Percentiles rank a stretch among this genome's conserved stretches.
These are phyloP conservation scores for Actenoides lindsayi DNA, from an alignment of 2,113 vertebrate genomes.

Conservation along the genomic window DNA sequence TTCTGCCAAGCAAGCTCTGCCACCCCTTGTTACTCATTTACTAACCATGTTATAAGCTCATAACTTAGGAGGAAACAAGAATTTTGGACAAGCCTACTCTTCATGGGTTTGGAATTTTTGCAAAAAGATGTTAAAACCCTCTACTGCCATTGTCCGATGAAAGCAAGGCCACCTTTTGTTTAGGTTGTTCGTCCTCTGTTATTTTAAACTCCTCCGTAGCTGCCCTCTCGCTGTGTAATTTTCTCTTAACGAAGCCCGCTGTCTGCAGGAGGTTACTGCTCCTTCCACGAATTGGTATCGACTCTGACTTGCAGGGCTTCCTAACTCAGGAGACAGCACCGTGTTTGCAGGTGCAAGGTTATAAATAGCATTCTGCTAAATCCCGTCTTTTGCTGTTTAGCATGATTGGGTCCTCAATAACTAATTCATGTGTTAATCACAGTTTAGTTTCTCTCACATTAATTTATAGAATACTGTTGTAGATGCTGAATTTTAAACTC, in stretches of 20 bases:
- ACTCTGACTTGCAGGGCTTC: conserved; percentile 10
- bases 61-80: not conserved
- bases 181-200: not conserved
- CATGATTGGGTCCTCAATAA: conserved; percentile 31
- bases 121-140: not conserved
- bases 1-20: not conserved
- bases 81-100: not conserved
- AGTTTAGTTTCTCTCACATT: conserved; percentile 45
- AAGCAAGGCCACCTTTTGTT: not conserved
- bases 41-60: not conserved
- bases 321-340: conserved; percentile 72
- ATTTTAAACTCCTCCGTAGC: conserved; percentile 31
- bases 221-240: not conserved
- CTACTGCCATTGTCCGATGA: not conserved
- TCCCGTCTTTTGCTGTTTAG: conserved; percentile 42
- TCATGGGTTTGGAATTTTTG: not conserved
- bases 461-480: conserved; percentile 50
- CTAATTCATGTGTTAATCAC: conserved; percentile 41
- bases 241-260: not conserved
- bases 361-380: conserved; percentile 62
- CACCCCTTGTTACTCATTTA: not conserved
- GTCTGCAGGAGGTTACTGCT: conserved; percentile 1
- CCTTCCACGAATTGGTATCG: not conserved
- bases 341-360: conserved; percentile 23
- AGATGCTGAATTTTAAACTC: conserved; percentile 65